Evolutionary conservation across 2,888 invertebrate genomes (phyloP), one percentile per base, ranked within the genome.

Genomic region (Cheilosia urbana): DNA sequence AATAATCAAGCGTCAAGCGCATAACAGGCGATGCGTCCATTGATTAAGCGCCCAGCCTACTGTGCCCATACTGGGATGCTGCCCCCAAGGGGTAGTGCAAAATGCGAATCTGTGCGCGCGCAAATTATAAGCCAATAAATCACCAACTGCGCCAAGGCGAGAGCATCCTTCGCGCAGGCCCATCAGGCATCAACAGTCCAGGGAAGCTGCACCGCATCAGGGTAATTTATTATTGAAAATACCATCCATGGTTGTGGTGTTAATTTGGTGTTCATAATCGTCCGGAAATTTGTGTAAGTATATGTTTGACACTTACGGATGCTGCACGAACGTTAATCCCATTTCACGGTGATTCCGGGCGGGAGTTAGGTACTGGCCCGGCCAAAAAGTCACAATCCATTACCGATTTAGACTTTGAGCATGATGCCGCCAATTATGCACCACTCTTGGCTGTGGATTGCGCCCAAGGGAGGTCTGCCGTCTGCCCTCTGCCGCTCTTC

Each of bases 81-180:
- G 63, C 62, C 53, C 57, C 49, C 57, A 47, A 19, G 15, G 57
- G 11, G 19, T 4, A 51, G 40, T 21, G 58, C 3, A 21, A 62
- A 27, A 34, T 63, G 71, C 37, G 81, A 68, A 76, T 77, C 81
- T 63, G 81, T 72, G 81, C 90, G 90, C 91, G 89, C 90, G 90
- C 91, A 91, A 91, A 91, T 91, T 91, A 91, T 91, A 91, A 91
- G 91, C 89, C 91, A 91, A 91, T 91, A 91, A 91, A 91, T 91
- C 91, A 84, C 77, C 76, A 66, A 79, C 79, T 80, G 77, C 80
- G 81, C 83, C 87, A 87, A 68, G 53, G 84, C 30, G 73, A 57
- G 49, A 51, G 66, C 45, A 49, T 81, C 60, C 53, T 71, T 81
- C 58, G 71, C 51, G 30, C 71, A 45, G 45, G 34, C 42, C 68